phyloP scores from a whole-genome alignment of 1,140 invertebrate genomes.

The Cryptotermes secundus region DNA sequence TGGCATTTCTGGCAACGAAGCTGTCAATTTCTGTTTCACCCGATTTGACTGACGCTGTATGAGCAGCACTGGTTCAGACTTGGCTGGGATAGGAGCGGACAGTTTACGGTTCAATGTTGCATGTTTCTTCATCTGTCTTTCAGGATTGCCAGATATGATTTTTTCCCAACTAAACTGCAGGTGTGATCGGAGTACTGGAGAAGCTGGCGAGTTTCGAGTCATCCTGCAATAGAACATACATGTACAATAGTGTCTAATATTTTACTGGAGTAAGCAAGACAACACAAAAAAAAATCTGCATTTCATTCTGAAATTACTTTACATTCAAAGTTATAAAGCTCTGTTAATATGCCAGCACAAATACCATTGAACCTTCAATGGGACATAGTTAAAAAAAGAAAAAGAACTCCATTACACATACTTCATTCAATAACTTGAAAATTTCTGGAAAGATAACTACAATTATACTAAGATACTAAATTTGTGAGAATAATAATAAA shows the following conservation, averaged over 20 bases:
- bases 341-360: too few species aligned
- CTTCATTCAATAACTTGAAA: too few species aligned
- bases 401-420: too few species aligned
- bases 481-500: too few species aligned
- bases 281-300: too few species aligned
- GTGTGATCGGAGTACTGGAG: conserved; percentile 34
- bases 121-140: conserved; percentile 36
- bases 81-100: neutral
- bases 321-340: too few species aligned
- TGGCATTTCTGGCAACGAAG: neutral
- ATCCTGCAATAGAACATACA: conserved; percentile 29
- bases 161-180: conserved; percentile 42
- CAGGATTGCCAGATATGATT: conserved; percentile 41
- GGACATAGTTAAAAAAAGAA: too few species aligned
- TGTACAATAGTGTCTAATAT: neutral
- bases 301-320: too few species aligned
- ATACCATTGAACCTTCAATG: too few species aligned
- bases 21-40: neutral
- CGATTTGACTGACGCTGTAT: neutral
- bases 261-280: too few species aligned
- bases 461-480: too few species aligned
- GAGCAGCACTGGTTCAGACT: neutral
- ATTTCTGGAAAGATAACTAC: too few species aligned
- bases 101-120: neutral
- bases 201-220: conserved; percentile 30